Evolutionary conservation across 2,888 invertebrate species (phyloP).

Genomic region (Pinctada fucata): DNA sequence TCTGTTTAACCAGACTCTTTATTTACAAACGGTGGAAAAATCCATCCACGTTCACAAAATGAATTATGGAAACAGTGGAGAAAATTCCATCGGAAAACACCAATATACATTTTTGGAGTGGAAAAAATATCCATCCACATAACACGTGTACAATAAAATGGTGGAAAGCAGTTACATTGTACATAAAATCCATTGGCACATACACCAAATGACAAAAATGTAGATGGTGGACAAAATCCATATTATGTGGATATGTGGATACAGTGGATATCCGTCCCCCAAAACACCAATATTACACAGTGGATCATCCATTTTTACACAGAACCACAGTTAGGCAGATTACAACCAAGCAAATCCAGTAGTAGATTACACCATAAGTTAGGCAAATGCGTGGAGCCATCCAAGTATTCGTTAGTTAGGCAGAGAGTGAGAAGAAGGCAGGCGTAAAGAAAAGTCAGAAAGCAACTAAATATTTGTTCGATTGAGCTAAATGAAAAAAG

Average conservation of each 20-base stretch:
- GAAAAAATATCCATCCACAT: too few relatives aligned
- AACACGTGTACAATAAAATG: too few relatives aligned
- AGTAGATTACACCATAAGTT: constrained; percentile 1
- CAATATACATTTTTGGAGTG: too few relatives aligned
- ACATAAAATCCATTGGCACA: too few relatives aligned
- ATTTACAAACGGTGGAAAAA: constrained; percentile 37
- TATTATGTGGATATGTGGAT: neutral
- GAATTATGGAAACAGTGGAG: neutral
- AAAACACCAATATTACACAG: neutral
- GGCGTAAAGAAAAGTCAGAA: constrained; percentile 59
- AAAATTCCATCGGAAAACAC: too few relatives aligned
- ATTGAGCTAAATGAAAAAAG: too few relatives aligned
- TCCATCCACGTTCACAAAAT: constrained; percentile 18
- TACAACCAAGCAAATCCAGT: neutral
- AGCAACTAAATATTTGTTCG: constrained; percentile 42
- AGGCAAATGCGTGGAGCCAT: constrained; percentile 1
- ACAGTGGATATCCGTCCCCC: neutral
- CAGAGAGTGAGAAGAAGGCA: constrained; percentile 29
- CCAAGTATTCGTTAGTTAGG: neutral
- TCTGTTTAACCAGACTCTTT: constrained; percentile 90
- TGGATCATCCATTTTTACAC: neutral
- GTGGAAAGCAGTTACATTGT: too few relatives aligned
- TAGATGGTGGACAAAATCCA: too few relatives aligned
- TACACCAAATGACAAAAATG: too few relatives aligned
- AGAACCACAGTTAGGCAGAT: neutral